Evolutionary conservation across 2,888 invertebrate genomes (phyloP), one percentile per base, ranked within the genome.

Genomic region (Lasioglossum morio): DNA sequence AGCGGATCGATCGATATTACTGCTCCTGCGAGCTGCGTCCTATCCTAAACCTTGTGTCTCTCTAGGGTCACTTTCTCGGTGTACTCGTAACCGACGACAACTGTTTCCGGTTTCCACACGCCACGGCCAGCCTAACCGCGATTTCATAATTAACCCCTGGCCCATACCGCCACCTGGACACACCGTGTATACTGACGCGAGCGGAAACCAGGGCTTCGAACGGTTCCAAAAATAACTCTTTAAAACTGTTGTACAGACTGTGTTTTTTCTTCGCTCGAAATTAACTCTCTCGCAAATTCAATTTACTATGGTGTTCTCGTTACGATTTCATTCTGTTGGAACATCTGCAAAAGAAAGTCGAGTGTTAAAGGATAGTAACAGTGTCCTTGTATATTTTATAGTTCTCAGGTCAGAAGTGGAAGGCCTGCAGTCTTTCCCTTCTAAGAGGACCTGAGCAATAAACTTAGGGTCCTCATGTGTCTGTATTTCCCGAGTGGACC

Each of bases 1-100:
- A 88, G 89, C 92, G 87, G 85, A 92, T 92, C 93, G 93, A 94
- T 95, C 95, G 94, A 95, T 95, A 93, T 94, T 92, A 92, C 94
- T 93, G 94, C 94, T 94, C 94, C 95, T 95, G 94, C 94, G 93
- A 94, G 87, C 87, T 89, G 84, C 86, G 87, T 82, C 85, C 82
- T 89, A 86, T 77, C 83, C 90, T 87, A 89, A 89, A 87, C 86
- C 86, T 87, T 84, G 74, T 48, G 48, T 30, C 72, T 30, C 48
- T 43, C 30, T 72, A 72, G 72, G 72, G 48, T 30, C 82, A 82
- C 66, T 77, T 85, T 77, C 85, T 77, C 85, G 73, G 83, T 72
- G 46, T 60, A 23, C 79, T 27, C 14, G 60, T 60, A 63, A 63
- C 16, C 37, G 48, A 40, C 0, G 4, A 34, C 34, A 34, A 34